These are phyloP conservation scores for Ichneumon xanthorius DNA, from an alignment of 2,888 invertebrate species.

Conservation along the genomic window DNA sequence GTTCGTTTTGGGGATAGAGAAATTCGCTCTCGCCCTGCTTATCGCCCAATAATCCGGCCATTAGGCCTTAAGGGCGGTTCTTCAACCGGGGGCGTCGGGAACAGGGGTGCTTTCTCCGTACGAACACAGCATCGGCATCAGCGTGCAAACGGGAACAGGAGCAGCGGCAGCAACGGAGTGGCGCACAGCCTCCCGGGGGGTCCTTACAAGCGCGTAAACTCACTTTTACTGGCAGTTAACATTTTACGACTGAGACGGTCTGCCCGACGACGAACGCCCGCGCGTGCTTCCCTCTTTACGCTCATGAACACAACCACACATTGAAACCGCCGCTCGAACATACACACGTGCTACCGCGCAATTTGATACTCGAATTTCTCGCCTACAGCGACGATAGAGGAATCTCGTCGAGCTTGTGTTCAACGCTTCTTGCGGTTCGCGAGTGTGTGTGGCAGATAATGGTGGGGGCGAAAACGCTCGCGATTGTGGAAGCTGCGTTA, in stretches of 20 bases:
- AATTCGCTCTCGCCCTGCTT: slow-evolving; percentile 72
- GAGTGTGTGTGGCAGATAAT: slow-evolving; percentile 42
- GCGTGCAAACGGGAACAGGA: slow-evolving; percentile 25
- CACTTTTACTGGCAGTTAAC: slow-evolving; percentile 84
- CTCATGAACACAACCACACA: slow-evolving; percentile 58
- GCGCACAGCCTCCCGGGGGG: slow-evolving; percentile 78
- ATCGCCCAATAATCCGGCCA: slow-evolving; percentile 81
- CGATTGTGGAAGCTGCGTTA: slow-evolving; percentile 73
- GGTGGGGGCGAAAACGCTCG: slow-evolving; percentile 62
- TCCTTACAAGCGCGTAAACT: slow-evolving; percentile 85
- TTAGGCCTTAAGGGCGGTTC: slow-evolving; percentile 78
- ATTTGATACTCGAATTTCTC: slow-evolving; percentile 59
- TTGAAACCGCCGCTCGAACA: slow-evolving; percentile 10
- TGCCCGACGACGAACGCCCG: slow-evolving; percentile 71
- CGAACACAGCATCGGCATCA: background rate
- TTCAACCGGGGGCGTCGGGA: slow-evolving; percentile 65
- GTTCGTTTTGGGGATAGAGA: slow-evolving; percentile 8
- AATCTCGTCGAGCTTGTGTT: slow-evolving; percentile 1
- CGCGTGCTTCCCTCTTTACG: slow-evolving; percentile 49
- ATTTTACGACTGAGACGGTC: slow-evolving; percentile 83
- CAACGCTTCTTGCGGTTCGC: slow-evolving; percentile 19
- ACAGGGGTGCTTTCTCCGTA: slow-evolving; percentile 32
- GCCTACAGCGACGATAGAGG: slow-evolving; percentile 12
- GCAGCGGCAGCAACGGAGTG: slow-evolving; percentile 9
- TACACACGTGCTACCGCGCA: slow-evolving; percentile 15